Base-by-base conservation (phyloP, 2,888 invertebrate species). In the Ceramica pisi region DNA sequence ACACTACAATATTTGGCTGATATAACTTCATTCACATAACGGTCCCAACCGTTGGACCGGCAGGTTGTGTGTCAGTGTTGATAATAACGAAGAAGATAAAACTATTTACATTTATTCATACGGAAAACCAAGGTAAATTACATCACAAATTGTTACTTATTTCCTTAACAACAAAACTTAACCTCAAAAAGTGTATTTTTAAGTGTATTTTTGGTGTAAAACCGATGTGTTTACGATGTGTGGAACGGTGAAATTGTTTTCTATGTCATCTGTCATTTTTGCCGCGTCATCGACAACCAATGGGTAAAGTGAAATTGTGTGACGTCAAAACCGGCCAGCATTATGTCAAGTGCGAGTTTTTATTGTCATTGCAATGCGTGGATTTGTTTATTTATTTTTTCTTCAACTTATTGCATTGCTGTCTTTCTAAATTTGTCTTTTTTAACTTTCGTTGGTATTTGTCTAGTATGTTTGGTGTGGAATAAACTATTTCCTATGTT, bases 71-170 rank as follows among this genome's bases (percentile, higher is more conserved):
- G 56, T 26, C 16, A 51, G 55, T 71, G 56, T 0, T 16, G 44
- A 63, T 55, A 55, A 63, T 41, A 50, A 51, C 44, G 48, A 41
- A 60, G 16, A 19, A 63, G 0, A 35, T 23, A 46, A 53, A 46
- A 26, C 12, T 57, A 21, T 51, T 63, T 61, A 55, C 57, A 35
- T 19, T 10, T 14, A 46, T 46, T 10, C 2, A 0, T 26, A 46
- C 19, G 75, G 31, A 75, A 80, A 64, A 51, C 1, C 46, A 12
- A 78, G 80, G 80, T 78, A 78, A 80, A 80, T 41, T 48, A 4
- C 51, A 4, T 1, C 2, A 4, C 1, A 31, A 46, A 44, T 44
- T 2, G 26, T 46, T 8, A 53, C 0, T 19, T 2, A 35, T 26
- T 61, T 3, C 5, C 10, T 46, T n/a, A 12, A 16, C 1, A 16